phyloP scores from a whole-genome alignment of 2,888 invertebrate genomes.

The Charanyca ferruginea region DNA sequence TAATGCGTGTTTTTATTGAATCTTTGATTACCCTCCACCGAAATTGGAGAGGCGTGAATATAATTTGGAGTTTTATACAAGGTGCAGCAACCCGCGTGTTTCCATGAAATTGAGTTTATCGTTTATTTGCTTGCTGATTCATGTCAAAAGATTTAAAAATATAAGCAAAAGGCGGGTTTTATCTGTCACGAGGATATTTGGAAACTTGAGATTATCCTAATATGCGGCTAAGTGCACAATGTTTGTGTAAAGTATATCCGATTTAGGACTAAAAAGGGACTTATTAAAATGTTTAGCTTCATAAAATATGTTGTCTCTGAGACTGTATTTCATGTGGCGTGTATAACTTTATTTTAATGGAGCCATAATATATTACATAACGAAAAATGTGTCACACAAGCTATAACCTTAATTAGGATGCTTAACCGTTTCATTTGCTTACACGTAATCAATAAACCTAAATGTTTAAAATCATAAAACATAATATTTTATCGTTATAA shows the following conservation, averaged over 20 bases:
- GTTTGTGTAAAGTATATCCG: constrained; percentile 63
- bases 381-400: constrained; percentile 52
- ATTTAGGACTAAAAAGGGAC: constrained; percentile 51
- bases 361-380: constrained; percentile 47
- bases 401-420: constrained; percentile 60
- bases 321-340: constrained; percentile 35
- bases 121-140: constrained; percentile 61
- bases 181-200: constrained; percentile 58
- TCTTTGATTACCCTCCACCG: constrained; percentile 61
- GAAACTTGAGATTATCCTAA: constrained; percentile 66
- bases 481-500: constrained; percentile 59
- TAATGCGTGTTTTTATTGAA: constrained; percentile 59
- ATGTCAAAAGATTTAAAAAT: constrained; percentile 70
- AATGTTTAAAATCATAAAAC: constrained; percentile 64
- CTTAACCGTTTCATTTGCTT: constrained; percentile 40
- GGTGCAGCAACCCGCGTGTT: constrained; percentile 53
- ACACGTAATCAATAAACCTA: constrained; percentile 67
- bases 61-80: constrained; percentile 48
- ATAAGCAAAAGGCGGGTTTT: constrained; percentile 59
- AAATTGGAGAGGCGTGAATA: constrained; percentile 60
- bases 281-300: constrained; percentile 27
- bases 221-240: constrained; percentile 71
- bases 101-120: constrained; percentile 63
- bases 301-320: constrained; percentile 31
- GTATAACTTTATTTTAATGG: constrained; percentile 30